A percentile compares a stretch with the other conserved stretches of the same genome.
Evolutionary conservation across 92 coral and sea anemone species (phyloP).

Genomic region (Siderastrea radians): DNA sequence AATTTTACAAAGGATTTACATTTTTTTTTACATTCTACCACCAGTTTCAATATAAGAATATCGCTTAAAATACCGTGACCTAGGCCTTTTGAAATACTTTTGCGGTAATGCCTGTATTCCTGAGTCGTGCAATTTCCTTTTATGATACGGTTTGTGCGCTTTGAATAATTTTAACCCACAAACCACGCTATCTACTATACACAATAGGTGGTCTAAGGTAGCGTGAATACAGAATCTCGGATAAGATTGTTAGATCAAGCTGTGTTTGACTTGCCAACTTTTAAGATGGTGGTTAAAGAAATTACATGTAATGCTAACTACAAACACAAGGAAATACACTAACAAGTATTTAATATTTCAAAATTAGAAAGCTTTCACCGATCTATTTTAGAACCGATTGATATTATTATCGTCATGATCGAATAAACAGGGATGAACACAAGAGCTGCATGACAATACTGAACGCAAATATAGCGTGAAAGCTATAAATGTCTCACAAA

Average conservation of each 20-base stretch:
- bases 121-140: slow-evolving; percentile 1
- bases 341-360: too few relatives aligned
- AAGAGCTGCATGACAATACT: not conserved
- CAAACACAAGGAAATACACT: not conserved
- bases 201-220: not conserved
- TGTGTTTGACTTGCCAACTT: not conserved
- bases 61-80: not conserved
- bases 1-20: too few relatives aligned
- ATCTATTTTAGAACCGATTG: too few relatives aligned
- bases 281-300: not conserved
- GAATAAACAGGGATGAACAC: not conserved
- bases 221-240: not conserved
- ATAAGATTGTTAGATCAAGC: not conserved
- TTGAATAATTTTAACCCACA: not conserved
- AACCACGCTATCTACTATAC: not conserved
- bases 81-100: not conserved
- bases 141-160: not conserved
- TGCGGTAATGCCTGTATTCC: not conserved
- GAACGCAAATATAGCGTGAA: not conserved
- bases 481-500: not conserved
- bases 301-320: too few relatives aligned
- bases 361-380: too few relatives aligned
- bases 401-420: too few relatives aligned
- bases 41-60: not conserved
- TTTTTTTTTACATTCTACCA: not conserved